phyloP scores from a whole-genome alignment of 2,797 vertebrate genomes.

The Lepus townsendii region DNA sequence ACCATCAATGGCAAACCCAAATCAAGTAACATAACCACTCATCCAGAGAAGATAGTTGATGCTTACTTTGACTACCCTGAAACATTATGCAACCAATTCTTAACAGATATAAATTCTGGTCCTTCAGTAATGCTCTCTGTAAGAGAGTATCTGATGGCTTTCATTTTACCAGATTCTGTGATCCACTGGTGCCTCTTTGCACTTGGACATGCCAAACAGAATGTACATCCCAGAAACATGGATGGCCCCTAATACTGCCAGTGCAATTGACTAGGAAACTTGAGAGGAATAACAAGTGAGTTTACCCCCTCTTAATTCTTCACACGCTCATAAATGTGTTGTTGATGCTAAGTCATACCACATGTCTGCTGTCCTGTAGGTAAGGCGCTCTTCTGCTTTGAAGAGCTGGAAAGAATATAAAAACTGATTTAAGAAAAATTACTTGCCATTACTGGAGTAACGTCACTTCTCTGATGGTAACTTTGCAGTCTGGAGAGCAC shows the following conservation, averaged over 20 bases:
- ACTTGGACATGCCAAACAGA: background rate
- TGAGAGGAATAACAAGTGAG: constrained; percentile 66
- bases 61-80: background rate
- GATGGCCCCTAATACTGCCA: background rate
- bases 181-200: background rate
- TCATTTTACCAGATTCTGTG: background rate
- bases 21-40: background rate
- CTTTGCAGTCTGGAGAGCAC: constrained; percentile 37
- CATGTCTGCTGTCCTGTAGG: constrained; percentile 77
- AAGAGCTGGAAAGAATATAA: background rate
- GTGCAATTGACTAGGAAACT: constrained; percentile 72
- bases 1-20: background rate
- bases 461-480: constrained; percentile 36
- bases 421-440: constrained; percentile 26
- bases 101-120: background rate
- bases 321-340: constrained; percentile 74
- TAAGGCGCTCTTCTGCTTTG: constrained; percentile 68
- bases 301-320: constrained; percentile 76
- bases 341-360: constrained; percentile 75
- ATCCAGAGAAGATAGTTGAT: background rate
- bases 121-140: background rate
- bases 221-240: constrained; percentile 5
- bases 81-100: background rate
- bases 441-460: constrained; percentile 60
- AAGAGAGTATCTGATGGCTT: background rate